phyloP scores from a whole-genome alignment of 1,140 invertebrate genomes.

The Drosophila nigromelanica region DNA sequence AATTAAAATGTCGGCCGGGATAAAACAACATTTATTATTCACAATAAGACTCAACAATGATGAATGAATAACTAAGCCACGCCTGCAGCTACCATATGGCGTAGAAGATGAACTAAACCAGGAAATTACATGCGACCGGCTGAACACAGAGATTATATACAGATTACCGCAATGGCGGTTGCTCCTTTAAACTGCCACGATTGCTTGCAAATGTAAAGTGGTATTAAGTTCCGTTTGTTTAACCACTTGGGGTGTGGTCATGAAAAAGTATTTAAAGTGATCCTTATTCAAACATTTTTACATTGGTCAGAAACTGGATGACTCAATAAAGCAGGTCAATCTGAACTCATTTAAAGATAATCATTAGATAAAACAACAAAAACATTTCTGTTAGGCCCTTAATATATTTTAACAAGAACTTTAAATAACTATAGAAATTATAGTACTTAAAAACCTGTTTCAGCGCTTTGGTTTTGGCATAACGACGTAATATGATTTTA shows the following conservation, averaged over 20 bases:
- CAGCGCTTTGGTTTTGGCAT: not conserved
- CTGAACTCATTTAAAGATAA: too few species aligned
- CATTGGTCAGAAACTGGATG: too few species aligned
- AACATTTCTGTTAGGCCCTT: too few species aligned
- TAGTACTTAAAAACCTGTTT: conserved; percentile 20
- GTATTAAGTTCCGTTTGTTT: not conserved
- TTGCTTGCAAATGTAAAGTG: conserved; percentile 12
- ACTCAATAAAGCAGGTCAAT: too few species aligned
- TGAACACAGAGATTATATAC: conserved; percentile 39
- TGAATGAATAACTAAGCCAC: conserved; percentile 51
- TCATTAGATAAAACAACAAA: too few species aligned
- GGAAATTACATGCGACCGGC: conserved; percentile 34
- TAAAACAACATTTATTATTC: conserved; percentile 69
- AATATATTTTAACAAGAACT: too few species aligned
- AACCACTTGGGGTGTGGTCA: conserved; percentile 2
- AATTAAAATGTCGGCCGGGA: conserved; percentile 64
- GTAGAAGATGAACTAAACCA: conserved; percentile 28
- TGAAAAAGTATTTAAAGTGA: not conserved
- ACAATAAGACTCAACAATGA: conserved; percentile 63
- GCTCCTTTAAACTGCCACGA: conserved; percentile 14
- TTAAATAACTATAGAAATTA: not conserved
- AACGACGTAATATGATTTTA: conserved; percentile 27
- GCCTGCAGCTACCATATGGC: conserved; percentile 11
- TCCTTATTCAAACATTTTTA: too few species aligned
- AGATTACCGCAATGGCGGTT: conserved; percentile 43